Evolutionary conservation across 2,888 invertebrate genomes (phyloP).

Genomic region (Xestia sexstrigata): DNA sequence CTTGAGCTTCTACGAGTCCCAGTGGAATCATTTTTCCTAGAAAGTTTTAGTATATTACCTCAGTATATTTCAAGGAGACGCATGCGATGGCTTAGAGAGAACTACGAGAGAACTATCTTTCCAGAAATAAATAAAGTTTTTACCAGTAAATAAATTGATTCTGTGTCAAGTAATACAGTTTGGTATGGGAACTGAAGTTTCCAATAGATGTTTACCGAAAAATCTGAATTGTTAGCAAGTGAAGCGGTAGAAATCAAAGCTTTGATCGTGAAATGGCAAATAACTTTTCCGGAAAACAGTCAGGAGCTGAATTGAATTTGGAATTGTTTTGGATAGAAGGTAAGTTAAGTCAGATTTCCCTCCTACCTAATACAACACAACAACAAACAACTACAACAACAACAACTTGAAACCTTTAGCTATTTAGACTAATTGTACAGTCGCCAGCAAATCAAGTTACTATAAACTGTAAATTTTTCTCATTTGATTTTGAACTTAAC

Average conservation of each 20-base stretch:
- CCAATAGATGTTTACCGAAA: not conserved
- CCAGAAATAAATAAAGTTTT: not conserved
- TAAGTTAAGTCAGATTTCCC: not conserved
- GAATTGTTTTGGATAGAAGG: not conserved
- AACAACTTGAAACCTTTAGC: not conserved
- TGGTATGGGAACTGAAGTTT: not conserved
- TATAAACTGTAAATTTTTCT: too few species aligned
- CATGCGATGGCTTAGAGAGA: not conserved
- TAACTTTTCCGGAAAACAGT: not conserved
- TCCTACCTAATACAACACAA: not conserved
- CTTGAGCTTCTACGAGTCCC: slow-evolving; percentile 22
- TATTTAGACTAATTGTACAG: too few species aligned
- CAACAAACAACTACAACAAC: too few species aligned
- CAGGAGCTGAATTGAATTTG: not conserved
- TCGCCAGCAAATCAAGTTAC: too few species aligned
- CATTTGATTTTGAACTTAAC: too few species aligned
- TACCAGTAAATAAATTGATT: not conserved
- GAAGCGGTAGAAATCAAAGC: not conserved
- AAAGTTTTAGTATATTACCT: slow-evolving; percentile 11
- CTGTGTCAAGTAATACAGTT: not conserved
- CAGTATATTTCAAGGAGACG: slow-evolving; percentile 28
- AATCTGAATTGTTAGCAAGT: not conserved
- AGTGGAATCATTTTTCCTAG: slow-evolving; percentile 6
- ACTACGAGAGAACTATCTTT: too few species aligned
- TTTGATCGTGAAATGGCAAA: not conserved